Evolutionary conservation across 2,797 vertebrate genomes (phyloP), one percentile per base, ranked within the genome.

Genomic region (Adelosebastes latens): DNA sequence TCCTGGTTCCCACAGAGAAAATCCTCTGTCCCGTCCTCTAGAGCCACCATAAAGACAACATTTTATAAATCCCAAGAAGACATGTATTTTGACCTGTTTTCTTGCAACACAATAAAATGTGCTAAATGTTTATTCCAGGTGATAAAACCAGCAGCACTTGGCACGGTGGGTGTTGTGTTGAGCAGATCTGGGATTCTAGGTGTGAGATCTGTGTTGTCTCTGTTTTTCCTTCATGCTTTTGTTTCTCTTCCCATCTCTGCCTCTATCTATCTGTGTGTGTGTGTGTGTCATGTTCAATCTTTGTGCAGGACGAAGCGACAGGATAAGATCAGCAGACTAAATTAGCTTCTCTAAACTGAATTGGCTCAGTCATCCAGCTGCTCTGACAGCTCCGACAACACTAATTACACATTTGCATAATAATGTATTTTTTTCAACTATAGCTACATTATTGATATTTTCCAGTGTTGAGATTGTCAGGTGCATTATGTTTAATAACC

Each of bases 321-420:
- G 64, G 75, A 79, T 74, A 53, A 77, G 29, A 77, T 59, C 77
- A 42, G 71, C 62, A 55, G 56, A 68, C 46, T 64, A 4, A 72
- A 79, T 56, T 13, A 72, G 16, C 46, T 32, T 8, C 80, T 62
- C 20, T 10, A 8, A 42, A 39, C 58, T 73, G 61, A 68, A 66
- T 52, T n/a, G 36, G 29, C 31, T 72, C 67, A 27, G 65, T 59
- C 69, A 4, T 8, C 29, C 70, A 66, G 42, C 75, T 42, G 46
- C 72, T 3, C 29, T 5, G 53, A 72, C 24, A 4, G 27, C 72
- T 4, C 29, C 4, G 34, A 72, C 29, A 3, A 10, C 6, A 1
- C 16, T 58, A 34, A 80, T 78, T 29, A 65, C 14, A 36, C 58
- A 69, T 86, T 73, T 31, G 55, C 71, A 72, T 66, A 20, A 39